These are phyloP conservation scores for Brachypterus glaber DNA, from an alignment of 2,888 invertebrate genomes.

Conservation along the genomic window DNA sequence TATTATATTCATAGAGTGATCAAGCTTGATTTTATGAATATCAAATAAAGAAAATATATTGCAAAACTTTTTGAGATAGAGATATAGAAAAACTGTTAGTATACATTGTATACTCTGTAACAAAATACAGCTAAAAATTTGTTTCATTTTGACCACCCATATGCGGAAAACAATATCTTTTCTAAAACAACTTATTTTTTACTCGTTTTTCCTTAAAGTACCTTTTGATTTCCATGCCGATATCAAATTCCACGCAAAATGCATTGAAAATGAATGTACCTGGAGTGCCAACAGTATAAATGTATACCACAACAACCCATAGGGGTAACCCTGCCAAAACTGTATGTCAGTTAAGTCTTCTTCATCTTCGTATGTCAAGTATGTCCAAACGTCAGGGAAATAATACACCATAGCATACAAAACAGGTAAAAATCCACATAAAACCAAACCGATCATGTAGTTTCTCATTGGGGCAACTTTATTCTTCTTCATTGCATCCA, in stretches of 20 bases:
- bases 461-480: slow-evolving; percentile 64
- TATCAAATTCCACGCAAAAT: slow-evolving; percentile 74
- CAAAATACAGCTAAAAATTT: too few species aligned
- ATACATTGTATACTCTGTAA: too few species aligned
- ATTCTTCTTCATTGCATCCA: slow-evolving; percentile 80
- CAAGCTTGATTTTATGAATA: too few species aligned
- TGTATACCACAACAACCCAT: slow-evolving; percentile 86
- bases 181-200: too few species aligned
- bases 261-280: slow-evolving; percentile 77
- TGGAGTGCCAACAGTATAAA: slow-evolving; percentile 81
- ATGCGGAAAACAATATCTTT: too few species aligned
- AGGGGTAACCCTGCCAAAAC: slow-evolving; percentile 86
- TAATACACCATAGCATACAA: slow-evolving; percentile 75
- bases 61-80: too few species aligned
- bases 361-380: slow-evolving; percentile 57
- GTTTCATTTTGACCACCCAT: too few species aligned
- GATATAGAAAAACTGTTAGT: too few species aligned
- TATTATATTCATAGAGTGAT: too few species aligned
- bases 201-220: too few species aligned
- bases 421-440: slow-evolving; percentile 74
- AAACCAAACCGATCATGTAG: slow-evolving; percentile 69
- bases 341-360: slow-evolving; percentile 50
- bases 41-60: too few species aligned
- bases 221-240: slow-evolving; percentile 76
- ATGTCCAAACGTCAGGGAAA: slow-evolving; percentile 74